Evolutionary conservation across 1,140 invertebrate species (phyloP).

Genomic region (Leptonema lineaticorne): DNA sequence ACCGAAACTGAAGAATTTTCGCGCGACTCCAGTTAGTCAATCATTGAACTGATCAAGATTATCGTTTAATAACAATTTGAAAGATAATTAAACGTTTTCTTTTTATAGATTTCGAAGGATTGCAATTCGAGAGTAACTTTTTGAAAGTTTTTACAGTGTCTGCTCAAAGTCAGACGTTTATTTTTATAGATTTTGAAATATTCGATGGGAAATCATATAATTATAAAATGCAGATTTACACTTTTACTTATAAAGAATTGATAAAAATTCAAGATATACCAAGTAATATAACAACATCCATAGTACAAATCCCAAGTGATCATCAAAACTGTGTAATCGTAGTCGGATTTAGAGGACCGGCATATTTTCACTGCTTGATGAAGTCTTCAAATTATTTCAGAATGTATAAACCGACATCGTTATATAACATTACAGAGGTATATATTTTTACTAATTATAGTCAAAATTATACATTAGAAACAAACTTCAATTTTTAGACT

Average conservation of each 20-base stretch:
- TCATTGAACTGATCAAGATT: too few species aligned
- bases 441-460: too few species aligned
- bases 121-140: conserved; percentile 6
- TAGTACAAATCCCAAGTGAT: neutral
- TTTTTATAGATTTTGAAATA: neutral
- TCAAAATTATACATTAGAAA: too few species aligned
- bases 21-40: conserved; percentile 8
- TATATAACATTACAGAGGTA: conserved; percentile 25
- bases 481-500: too few species aligned
- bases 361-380: conserved; percentile 8
- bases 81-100: too few species aligned
- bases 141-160: conserved; percentile 10
- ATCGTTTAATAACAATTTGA: too few species aligned
- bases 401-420: neutral
- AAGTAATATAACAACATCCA: conserved; percentile 12
- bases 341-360: neutral
- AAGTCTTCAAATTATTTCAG: conserved; percentile 3
- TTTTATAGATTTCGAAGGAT: too few species aligned
- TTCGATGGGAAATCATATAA: too few species aligned
- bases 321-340: conserved; percentile 10
- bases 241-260: too few species aligned
- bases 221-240: too few species aligned
- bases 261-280: neutral
- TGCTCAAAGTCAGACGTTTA: neutral
- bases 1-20: neutral